Percentiles rank a stretch among this genome's conserved stretches.
Conservation (phyloP, 1,140 invertebrate species). For the Heliconius himera region DNA sequence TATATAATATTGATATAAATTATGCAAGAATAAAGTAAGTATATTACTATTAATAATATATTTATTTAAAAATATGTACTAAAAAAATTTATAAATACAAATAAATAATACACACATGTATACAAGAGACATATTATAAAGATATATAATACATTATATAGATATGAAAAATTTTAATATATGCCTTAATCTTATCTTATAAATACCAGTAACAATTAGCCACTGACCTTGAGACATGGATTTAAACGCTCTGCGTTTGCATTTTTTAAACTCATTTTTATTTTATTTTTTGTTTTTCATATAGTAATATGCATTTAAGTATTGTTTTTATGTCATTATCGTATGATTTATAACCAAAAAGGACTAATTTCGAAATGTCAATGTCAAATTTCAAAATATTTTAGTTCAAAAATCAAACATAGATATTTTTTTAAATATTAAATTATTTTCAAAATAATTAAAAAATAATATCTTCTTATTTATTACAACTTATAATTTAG, state of each 20-base stretch:
- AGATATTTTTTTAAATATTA: neutral
- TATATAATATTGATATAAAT: constrained; percentile 43
- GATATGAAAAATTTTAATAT: neutral
- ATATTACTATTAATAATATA: too few relatives aligned
- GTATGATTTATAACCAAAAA: neutral
- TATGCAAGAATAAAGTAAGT: neutral
- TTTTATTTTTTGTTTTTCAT: constrained; percentile 36
- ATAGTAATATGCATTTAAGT: neutral
- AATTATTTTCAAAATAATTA: too few relatives aligned
- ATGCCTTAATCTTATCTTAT: too few relatives aligned
- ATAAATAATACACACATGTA: too few relatives aligned
- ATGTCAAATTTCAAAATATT: neutral
- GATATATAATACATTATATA: too few relatives aligned
- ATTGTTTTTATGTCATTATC: neutral
- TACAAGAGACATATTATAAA: too few relatives aligned
- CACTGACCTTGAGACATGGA: constrained; percentile 68
- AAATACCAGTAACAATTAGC: neutral
- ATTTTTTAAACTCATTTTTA: constrained; percentile 60
- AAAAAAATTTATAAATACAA: too few relatives aligned
- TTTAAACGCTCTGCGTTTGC: constrained; percentile 62
- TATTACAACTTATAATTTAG: neutral
- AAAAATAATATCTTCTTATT: too few relatives aligned
- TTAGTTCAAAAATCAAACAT: neutral
- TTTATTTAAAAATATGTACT: too few relatives aligned
- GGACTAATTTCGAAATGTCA: neutral